Conservation (phyloP, 1,140 invertebrate species). For the Drosophila athabasca region DNA sequence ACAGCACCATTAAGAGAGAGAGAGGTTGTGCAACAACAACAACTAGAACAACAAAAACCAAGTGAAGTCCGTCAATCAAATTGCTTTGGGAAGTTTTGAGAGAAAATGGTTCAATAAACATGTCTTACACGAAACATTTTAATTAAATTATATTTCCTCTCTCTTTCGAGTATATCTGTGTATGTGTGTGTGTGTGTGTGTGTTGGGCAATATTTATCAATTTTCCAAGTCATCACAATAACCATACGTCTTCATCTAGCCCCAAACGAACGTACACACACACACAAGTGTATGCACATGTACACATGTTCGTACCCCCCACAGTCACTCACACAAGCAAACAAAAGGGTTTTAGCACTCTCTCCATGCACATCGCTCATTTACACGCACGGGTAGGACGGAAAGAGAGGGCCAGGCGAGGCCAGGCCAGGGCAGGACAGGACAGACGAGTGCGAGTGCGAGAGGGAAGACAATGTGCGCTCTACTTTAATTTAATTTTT, state of each 20-base stretch:
- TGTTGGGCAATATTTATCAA: conserved; percentile 75
- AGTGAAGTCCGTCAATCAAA: conserved; percentile 74
- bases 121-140: conserved; percentile 81
- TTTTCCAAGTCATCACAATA: conserved; percentile 77
- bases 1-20: too few species aligned
- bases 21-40: background rate
- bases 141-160: conserved; percentile 78
- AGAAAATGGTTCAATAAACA: conserved; percentile 81
- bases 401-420: background rate
- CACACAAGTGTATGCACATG: background rate
- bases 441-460: background rate
- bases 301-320: background rate
- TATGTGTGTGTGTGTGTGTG: conserved; percentile 26
- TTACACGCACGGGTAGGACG: conserved; percentile 44
- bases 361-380: conserved; percentile 78
- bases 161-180: background rate
- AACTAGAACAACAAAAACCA: conserved; percentile 13
- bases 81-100: conserved; percentile 58
- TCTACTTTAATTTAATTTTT: conserved; percentile 83
- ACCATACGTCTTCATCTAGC: conserved; percentile 78
- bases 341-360: conserved; percentile 77
- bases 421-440: too few species aligned
- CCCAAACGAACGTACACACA: conserved; percentile 40
- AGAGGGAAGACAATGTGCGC: conserved; percentile 19
- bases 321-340: conserved; percentile 42